Conservation (phyloP, 2,797 vertebrate genomes). For the Eupleurogrammus muticus region DNA sequence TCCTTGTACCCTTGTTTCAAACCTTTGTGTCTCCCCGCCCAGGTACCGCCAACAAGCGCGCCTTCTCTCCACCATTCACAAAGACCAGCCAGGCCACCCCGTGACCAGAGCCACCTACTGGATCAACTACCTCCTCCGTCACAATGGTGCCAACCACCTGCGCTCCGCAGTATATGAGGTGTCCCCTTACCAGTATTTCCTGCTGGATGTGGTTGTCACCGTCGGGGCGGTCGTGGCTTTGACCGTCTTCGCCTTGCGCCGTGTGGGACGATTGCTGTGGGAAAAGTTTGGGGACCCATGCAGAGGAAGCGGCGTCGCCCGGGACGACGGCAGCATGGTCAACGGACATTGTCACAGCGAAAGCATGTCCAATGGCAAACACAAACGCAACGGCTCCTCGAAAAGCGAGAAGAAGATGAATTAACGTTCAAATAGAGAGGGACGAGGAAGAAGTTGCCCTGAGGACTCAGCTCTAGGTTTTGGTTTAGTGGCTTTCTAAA, state of each 20-base stretch:
- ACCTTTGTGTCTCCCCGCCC: background rate
- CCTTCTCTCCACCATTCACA: constrained; percentile 94
- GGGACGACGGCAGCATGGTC: constrained; percentile 72
- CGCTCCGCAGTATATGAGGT: constrained; percentile 92
- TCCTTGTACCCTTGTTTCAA: background rate
- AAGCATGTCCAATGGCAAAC: constrained; percentile 92
- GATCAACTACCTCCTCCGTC: constrained; percentile 96
- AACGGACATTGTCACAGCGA: constrained; percentile 95
- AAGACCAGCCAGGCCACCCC: constrained; percentile 95
- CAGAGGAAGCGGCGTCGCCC: constrained; percentile 16
- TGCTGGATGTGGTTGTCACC: constrained; percentile 90
- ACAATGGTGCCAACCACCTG: constrained; percentile 92
- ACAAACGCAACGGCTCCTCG: constrained; percentile 93
- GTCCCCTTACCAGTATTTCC: constrained; percentile 94
- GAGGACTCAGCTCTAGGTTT: constrained; percentile 78
- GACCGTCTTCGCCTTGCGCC: constrained; percentile 78
- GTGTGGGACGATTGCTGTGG: constrained; percentile 82
- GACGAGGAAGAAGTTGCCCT: constrained; percentile 66
- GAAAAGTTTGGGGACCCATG: constrained; percentile 74
- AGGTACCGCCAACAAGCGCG: constrained; percentile 92
- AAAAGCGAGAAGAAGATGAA: constrained; percentile 96
- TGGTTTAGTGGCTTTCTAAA: constrained; percentile 63
- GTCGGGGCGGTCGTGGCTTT: constrained; percentile 81
- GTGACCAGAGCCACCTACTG: constrained; percentile 95
- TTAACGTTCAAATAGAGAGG: constrained; percentile 78